These are phyloP conservation scores for Coleophora deauratella DNA, from an alignment of 2,888 invertebrate species.

Conservation along the genomic window DNA sequence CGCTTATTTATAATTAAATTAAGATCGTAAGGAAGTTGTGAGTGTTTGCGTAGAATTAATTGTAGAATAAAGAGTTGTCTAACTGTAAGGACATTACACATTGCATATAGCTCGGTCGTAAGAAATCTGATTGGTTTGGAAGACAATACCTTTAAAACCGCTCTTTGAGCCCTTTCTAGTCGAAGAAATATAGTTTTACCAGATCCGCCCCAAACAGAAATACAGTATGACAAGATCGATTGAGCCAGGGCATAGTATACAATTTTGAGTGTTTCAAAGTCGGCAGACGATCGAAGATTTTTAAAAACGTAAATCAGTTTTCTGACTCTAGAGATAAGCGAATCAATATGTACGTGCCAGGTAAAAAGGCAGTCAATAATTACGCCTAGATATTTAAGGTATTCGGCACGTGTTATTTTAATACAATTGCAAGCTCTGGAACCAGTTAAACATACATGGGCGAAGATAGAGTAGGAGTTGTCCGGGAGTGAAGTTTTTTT, in stretches of 20 bases:
- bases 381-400: slow-evolving; percentile 7
- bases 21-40: background rate
- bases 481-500: too few species aligned
- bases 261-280: background rate
- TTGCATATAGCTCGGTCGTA: background rate
- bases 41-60: background rate
- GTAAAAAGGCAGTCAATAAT: slow-evolving; percentile 2
- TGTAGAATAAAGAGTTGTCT: background rate
- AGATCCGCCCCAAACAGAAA: background rate
- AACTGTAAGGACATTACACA: background rate
- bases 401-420: too few species aligned
- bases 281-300: background rate
- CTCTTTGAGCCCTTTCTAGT: background rate
- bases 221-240: background rate
- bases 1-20: too few species aligned
- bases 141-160: background rate
- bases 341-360: slow-evolving; percentile 5
- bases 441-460: too few species aligned
- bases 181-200: background rate
- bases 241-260: background rate
- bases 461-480: too few species aligned
- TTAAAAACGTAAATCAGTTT: slow-evolving; percentile 1
- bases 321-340: background rate
- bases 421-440: too few species aligned
- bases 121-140: background rate